Evolutionary conservation across 2,113 vertebrate genomes (phyloP).

Genomic region (Coracopsis vasa): DNA sequence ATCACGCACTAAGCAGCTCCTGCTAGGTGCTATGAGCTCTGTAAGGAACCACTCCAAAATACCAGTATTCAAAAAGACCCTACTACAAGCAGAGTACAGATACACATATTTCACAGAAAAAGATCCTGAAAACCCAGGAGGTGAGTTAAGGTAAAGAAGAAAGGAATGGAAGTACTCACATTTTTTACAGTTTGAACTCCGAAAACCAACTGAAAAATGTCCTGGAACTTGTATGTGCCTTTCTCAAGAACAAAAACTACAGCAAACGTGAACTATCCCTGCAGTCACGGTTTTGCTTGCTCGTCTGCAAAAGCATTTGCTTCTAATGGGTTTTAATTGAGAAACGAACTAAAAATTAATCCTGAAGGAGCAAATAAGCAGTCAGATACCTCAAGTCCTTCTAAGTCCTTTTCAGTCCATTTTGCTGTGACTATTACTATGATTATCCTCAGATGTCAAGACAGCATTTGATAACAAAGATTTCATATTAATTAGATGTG

Average conservation of each 20-base stretch:
- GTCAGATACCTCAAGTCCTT: neutral
- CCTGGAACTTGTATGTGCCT: neutral
- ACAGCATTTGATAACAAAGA: neutral
- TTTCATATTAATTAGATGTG: neutral
- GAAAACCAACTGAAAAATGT: neutral
- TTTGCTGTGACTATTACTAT: neutral
- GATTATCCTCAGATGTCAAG: neutral
- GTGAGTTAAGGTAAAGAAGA: neutral
- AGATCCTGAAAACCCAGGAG: neutral
- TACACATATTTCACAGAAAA: rapidly evolving
- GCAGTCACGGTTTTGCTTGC: neutral
- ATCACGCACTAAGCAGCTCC: neutral
- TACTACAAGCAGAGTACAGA: neutral
- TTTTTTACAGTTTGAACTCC: neutral
- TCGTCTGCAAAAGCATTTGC: neutral
- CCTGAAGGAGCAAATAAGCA: neutral
- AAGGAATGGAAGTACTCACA: neutral
- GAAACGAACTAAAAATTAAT: neutral
- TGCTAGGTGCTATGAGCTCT: neutral
- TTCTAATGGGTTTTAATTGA: neutral
- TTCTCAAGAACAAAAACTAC: neutral
- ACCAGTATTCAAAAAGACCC: neutral
- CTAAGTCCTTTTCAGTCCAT: neutral
- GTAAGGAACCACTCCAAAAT: neutral
- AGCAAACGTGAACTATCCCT: neutral